A percentile compares a stretch with the other conserved stretches of the same genome.
Conservation (phyloP, 64 coral and sea anemone species). For the Catalaphyllia jardinei region DNA sequence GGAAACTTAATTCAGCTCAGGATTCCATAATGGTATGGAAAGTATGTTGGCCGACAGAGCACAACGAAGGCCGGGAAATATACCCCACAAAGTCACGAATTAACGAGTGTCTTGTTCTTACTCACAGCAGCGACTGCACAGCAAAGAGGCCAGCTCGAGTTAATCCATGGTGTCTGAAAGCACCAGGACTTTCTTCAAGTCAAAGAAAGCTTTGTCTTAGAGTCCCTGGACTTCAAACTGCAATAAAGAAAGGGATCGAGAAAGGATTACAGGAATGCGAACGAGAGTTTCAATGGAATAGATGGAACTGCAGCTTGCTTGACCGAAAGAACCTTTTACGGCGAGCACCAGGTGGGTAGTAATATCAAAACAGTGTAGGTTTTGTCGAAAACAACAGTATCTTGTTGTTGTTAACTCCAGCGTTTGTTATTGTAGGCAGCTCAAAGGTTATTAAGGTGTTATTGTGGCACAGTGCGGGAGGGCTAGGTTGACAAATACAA, state of each 20-base stretch:
- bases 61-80: too few species aligned
- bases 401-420: conserved; percentile 27
- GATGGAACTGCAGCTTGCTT: conserved; percentile 31
- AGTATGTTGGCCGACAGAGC: too few species aligned
- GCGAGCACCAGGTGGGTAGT: conserved; percentile 8
- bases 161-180: conserved; percentile 5
- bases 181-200: background rate
- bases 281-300: conserved; percentile 17
- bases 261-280: conserved; percentile 23
- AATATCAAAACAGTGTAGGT: background rate
- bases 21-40: too few species aligned
- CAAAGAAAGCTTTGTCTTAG: conserved; percentile 32
- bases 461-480: background rate
- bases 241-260: conserved; percentile 37
- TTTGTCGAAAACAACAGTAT: background rate
- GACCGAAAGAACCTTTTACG: conserved; percentile 4
- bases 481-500: background rate
- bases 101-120: background rate
- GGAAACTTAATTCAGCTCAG: too few species aligned
- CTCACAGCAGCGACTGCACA: background rate
- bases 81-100: background rate
- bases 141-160: background rate
- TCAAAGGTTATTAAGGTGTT: background rate
- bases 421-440: background rate
- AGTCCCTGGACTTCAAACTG: conserved; percentile 26